A percentile compares a stretch with the other conserved stretches of the same genome.
Conservation (phyloP, 2,888 invertebrate species). For the Trichopria drosophilae region DNA sequence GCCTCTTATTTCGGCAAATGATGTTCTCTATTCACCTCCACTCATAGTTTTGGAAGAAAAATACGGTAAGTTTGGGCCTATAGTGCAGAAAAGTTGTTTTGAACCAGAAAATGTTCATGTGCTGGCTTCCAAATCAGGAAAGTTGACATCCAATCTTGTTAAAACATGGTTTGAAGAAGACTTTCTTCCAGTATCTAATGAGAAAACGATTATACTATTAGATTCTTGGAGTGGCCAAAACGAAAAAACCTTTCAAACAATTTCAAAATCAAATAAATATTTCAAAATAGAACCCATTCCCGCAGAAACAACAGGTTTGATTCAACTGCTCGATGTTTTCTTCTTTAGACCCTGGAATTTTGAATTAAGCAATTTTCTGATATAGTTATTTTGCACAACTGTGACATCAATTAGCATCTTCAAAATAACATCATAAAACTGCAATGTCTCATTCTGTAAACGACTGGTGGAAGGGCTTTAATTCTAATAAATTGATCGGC, state of each 20-base stretch:
- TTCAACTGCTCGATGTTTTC: constrained; percentile 2
- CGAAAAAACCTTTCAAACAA: no score
- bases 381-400: no score
- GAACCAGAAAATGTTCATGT: no score
- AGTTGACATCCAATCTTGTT: not conserved
- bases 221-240: no score
- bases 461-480: no score
- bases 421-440: no score
- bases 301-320: not conserved
- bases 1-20: not conserved
- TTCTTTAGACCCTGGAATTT: constrained; percentile 2
- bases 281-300: constrained; percentile 1
- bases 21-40: not conserved
- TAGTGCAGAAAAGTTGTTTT: not conserved
- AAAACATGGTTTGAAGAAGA: not conserved
- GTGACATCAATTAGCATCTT: no score
- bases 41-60: not conserved
- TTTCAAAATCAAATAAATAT: not conserved
- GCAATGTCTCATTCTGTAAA: no score
- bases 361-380: not conserved
- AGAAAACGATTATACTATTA: constrained; percentile 1
- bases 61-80: not conserved
- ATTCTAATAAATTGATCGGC: no score
- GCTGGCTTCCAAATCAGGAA: not conserved
- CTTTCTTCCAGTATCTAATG: not conserved